Percentiles rank a stretch among this genome's conserved stretches.
Conservation (phyloP, 37 sponge, comb jelly and placozoan species). For the Geodia barretti region DNA sequence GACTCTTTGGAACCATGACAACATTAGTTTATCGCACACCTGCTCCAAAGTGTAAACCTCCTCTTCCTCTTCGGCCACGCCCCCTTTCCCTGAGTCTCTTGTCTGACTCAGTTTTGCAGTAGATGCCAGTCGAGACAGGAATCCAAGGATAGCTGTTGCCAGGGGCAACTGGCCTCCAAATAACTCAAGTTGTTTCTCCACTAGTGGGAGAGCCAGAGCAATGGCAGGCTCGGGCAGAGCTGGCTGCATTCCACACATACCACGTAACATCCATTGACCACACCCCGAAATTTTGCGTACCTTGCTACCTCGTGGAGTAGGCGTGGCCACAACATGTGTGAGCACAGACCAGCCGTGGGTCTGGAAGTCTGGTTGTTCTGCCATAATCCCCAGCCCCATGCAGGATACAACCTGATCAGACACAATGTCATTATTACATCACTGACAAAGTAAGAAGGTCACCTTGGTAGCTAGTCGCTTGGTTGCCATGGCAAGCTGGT, state of each 20-base stretch:
- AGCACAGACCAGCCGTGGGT: slow-evolving; percentile 41
- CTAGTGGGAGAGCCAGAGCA: slow-evolving; percentile 24
- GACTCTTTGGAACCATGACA: not conserved
- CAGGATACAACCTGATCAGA: no score
- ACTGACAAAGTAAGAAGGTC: no score
- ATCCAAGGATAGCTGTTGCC: not conserved
- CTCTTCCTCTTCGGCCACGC: not conserved
- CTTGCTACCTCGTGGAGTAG: slow-evolving; percentile 20
- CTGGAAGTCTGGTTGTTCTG: slow-evolving; percentile 16
- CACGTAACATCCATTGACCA: no score
- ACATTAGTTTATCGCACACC: not conserved
- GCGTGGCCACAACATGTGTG: slow-evolving; percentile 11
- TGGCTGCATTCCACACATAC: no score
- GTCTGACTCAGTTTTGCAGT: slow-evolving; percentile 1
- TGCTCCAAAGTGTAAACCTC: slow-evolving; percentile 11
- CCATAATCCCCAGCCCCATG: slow-evolving; percentile 58
- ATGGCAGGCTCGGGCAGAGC: slow-evolving; percentile 24
- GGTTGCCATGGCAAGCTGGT: slow-evolving; percentile 15
- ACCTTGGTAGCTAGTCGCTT: slow-evolving; percentile 14
- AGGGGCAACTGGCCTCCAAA: slow-evolving; percentile 5
- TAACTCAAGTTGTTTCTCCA: slow-evolving; percentile 11
- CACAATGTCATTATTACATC: no score
- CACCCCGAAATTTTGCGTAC: slow-evolving; percentile 1
- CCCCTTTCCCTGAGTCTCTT: no score
- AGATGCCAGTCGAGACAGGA: slow-evolving; percentile 23